Base-by-base conservation (phyloP, 2,113 vertebrate genomes). In the Marmota monax region DNA sequence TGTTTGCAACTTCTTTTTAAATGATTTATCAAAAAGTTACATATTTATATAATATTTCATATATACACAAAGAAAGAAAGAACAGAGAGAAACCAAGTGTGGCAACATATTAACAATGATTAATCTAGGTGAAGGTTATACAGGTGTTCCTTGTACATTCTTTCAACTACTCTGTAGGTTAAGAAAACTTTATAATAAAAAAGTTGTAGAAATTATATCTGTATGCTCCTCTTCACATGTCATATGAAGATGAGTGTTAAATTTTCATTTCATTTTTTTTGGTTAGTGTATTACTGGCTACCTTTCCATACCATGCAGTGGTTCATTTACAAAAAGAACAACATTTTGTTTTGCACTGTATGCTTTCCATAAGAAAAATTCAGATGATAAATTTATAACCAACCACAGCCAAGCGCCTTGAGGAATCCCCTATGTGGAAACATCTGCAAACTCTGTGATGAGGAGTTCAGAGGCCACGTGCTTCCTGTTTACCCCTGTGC, bases 1-100 rank as follows among this genome's bases (percentile, higher is more conserved):
- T 84, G 9, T 82, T 89, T 92, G 45, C 18, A 85, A 79, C 34
- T 93, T 96, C 74, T 88, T 84, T 84, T 82, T 67, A 92, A 88
- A 94, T 72, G 20, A 17, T 34, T 96, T 89, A 92, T 39, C 51
- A 82, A 67, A 27, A 94, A 79, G 20, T 14, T 39, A n/a, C 45
- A 25, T 72, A 34, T 14, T 51, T 51, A 82, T 20, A 80, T 25
- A 90, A 93, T 85, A 53, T 85, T 86, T 82, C 77, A 56, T 82
- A 32, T 10, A 77, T 18, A 92, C 2, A 76, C 1, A 51, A 2
- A 29, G 12, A 84, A 39, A 92, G 2, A 90, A 37, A 65, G 29
- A 34, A 37, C 2, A 85, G 22, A 70, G 16, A 73, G 69, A 76
- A 84, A 94, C 76, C 14, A 58, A 83, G 74, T 42, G 11, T 76